phyloP scores from a whole-genome alignment of 2,113 vertebrate species.

The Cygnus atratus region DNA sequence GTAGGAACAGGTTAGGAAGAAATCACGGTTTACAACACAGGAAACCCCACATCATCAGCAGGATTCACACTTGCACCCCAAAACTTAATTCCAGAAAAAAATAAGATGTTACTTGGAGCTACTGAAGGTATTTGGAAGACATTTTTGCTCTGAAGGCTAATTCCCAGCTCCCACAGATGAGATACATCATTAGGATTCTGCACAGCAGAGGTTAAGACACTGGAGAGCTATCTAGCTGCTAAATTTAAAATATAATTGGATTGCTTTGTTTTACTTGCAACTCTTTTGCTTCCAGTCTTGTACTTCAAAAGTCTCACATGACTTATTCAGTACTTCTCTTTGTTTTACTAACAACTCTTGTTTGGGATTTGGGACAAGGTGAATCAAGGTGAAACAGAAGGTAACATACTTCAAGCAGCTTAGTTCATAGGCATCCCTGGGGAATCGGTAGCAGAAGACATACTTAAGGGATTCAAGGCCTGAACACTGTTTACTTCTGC shows the following conservation, averaged over 20 bases:
- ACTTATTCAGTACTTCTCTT: background rate
- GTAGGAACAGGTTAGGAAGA: background rate
- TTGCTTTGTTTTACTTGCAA: background rate
- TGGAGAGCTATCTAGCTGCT: background rate
- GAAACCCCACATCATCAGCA: background rate
- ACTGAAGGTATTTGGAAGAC: background rate
- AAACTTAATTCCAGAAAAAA: background rate
- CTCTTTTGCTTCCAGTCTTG: background rate
- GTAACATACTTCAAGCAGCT: background rate
- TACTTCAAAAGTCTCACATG: background rate
- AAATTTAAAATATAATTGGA: slow-evolving; percentile 20
- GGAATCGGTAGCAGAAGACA: background rate
- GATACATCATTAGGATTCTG: background rate
- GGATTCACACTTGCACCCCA: background rate
- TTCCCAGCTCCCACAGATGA: background rate
- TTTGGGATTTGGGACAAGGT: background rate
- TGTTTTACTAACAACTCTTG: background rate
- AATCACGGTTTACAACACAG: background rate
- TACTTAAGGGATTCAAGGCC: background rate
- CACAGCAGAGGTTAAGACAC: slow-evolving; percentile 8
- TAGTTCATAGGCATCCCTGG: background rate
- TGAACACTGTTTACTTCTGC: background rate
- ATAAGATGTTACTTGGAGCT: background rate
- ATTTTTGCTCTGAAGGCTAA: background rate
- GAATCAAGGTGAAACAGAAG: background rate